Conservation (phyloP, 2,888 invertebrate genomes). For the Epirrhoe alternata region DNA sequence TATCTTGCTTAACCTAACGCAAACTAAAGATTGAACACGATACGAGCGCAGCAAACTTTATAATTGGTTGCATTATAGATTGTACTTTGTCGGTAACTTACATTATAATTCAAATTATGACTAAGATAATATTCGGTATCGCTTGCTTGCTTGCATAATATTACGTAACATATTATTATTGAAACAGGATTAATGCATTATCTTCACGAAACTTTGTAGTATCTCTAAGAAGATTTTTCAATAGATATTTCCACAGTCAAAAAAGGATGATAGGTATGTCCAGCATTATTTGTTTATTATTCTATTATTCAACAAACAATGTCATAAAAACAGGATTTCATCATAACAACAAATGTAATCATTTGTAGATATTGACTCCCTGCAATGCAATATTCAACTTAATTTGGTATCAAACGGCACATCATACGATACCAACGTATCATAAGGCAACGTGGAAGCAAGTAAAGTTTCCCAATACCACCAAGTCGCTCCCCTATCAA, state of each 20-base stretch:
- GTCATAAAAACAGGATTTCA: not conserved
- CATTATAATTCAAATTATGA: slow-evolving; percentile 1
- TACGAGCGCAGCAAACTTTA: slow-evolving; percentile 18
- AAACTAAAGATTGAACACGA: slow-evolving; percentile 33
- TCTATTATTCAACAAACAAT: no score
- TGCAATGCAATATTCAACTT: slow-evolving; percentile 57
- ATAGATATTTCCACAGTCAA: no score
- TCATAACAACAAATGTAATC: not conserved
- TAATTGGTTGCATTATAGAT: slow-evolving; percentile 31
- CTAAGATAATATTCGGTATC: not conserved
- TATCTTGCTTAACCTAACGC: slow-evolving; percentile 53
- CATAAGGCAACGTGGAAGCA: slow-evolving; percentile 66
- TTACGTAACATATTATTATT: not conserved
- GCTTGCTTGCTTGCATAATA: not conserved
- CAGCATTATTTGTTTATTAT: no score
- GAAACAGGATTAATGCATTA: no score
- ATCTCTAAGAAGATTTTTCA: no score
- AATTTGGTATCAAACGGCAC: slow-evolving; percentile 55
- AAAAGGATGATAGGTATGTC: no score
- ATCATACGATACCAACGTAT: slow-evolving; percentile 25
- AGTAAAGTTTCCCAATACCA: slow-evolving; percentile 79
- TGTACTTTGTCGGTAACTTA: slow-evolving; percentile 29
- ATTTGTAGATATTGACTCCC: slow-evolving; percentile 6
- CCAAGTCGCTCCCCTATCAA: slow-evolving; percentile 82
- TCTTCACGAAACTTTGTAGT: no score